These are phyloP conservation scores for Thamnophis sirtalis DNA, from an alignment of 2,113 vertebrate genomes.

Conservation along the genomic window DNA sequence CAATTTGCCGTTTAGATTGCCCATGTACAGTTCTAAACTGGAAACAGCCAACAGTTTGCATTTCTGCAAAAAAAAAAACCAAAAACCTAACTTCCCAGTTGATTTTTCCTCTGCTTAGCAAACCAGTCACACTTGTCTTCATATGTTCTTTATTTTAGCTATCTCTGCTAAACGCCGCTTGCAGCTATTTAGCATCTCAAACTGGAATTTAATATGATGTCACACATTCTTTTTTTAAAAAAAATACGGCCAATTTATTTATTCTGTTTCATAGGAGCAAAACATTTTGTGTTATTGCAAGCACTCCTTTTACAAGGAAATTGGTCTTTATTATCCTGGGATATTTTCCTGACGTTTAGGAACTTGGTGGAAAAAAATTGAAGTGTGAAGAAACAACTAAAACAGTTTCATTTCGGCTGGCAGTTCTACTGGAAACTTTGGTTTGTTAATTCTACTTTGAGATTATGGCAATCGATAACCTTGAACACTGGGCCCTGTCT, in stretches of 20 bases:
- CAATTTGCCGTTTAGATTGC: neutral
- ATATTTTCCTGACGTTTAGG: neutral
- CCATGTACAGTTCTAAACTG: neutral
- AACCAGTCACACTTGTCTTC: slow-evolving; percentile 18
- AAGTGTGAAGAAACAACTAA: neutral
- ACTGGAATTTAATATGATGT: neutral
- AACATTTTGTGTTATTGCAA: neutral
- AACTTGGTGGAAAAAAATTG: neutral
- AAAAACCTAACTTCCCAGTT: neutral
- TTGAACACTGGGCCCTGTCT: neutral
- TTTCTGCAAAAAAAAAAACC: neutral
- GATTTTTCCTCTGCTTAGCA: neutral
- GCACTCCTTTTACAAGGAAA: neutral
- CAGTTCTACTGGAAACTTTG: neutral
- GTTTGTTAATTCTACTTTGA: neutral
- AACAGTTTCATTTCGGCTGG: neutral
- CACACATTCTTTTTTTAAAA: neutral
- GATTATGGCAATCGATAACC: neutral
- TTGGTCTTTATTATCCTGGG: neutral
- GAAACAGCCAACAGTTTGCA: neutral
- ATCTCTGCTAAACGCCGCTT: slow-evolving; percentile 17
- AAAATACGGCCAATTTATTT: neutral
- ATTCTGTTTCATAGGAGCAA: neutral
- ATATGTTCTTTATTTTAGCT: slow-evolving; percentile 1
- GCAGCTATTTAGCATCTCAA: slow-evolving; percentile 25